Percentiles rank a stretch among this genome's conserved stretches.
Evolutionary conservation across 2,113 vertebrate species (phyloP).

Genomic region (Geothlypis trichas): DNA sequence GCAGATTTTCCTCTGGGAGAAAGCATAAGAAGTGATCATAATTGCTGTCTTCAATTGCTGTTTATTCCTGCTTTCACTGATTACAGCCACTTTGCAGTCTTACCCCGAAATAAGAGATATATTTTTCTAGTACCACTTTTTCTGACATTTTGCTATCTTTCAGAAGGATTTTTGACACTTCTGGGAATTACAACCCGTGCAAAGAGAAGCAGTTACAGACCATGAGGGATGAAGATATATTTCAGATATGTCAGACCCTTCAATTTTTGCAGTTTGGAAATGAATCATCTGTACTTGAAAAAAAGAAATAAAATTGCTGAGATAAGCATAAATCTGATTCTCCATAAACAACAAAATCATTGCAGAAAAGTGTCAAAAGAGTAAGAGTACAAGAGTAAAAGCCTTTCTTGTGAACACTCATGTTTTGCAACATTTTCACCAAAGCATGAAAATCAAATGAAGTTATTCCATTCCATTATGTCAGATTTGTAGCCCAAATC

Average conservation of each 20-base stretch:
- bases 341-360: background rate
- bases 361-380: background rate
- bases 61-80: background rate
- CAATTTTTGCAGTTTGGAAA: background rate
- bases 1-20: background rate
- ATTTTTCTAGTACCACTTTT: background rate
- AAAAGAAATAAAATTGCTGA: background rate
- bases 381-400: background rate
- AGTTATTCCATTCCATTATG: background rate
- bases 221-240: background rate
- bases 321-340: background rate
- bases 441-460: background rate
- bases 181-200: background rate
- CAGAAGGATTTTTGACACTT: background rate
- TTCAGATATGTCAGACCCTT: background rate
- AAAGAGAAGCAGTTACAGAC: background rate
- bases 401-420: background rate
- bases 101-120: background rate
- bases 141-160: background rate
- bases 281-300: background rate
- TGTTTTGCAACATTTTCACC: background rate
- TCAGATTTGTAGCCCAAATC: background rate
- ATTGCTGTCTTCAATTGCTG: background rate
- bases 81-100: background rate
- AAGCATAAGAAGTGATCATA: background rate